phyloP scores from a whole-genome alignment of 2,888 invertebrate genomes.

The Sinotaia quadrata region DNA sequence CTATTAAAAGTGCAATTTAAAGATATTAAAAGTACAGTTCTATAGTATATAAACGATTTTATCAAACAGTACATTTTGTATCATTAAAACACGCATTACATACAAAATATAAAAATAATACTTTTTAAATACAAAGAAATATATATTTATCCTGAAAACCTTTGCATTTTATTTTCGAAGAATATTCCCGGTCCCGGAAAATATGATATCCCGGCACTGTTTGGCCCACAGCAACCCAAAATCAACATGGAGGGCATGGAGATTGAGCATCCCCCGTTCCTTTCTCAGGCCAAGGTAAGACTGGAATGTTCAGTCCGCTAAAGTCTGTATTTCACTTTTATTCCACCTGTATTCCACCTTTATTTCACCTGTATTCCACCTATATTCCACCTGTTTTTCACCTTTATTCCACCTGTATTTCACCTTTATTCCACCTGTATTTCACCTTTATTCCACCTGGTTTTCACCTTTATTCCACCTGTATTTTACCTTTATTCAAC shows the following conservation, averaged over 20 bases:
- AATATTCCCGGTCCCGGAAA: conserved; percentile 70
- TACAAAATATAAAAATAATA: too few species aligned
- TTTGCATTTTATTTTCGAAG: conserved; percentile 42
- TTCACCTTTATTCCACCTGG: background rate
- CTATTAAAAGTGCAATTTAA: too few species aligned
- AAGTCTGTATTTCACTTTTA: background rate
- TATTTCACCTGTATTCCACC: background rate
- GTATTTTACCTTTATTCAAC: background rate
- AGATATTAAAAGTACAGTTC: too few species aligned
- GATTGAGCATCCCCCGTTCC: conserved; percentile 71
- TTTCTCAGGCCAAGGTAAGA: conserved; percentile 69
- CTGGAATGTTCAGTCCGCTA: background rate
- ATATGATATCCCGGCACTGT: conserved; percentile 67
- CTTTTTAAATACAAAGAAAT: too few species aligned
- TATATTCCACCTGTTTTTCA: background rate
- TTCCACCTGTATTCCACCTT: background rate
- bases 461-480: background rate
- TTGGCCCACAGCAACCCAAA: conserved; percentile 61
- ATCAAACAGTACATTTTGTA: background rate
- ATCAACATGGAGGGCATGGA: conserved; percentile 69
- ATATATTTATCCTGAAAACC: too few species aligned
- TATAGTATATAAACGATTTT: too few species aligned
- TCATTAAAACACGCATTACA: conserved; percentile 3
- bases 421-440: background rate
- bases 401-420: background rate